A percentile compares a stretch with the other conserved stretches of the same genome.
Evolutionary conservation across 2,888 invertebrate species (phyloP).

Genomic region (Leucophenga montana): DNA sequence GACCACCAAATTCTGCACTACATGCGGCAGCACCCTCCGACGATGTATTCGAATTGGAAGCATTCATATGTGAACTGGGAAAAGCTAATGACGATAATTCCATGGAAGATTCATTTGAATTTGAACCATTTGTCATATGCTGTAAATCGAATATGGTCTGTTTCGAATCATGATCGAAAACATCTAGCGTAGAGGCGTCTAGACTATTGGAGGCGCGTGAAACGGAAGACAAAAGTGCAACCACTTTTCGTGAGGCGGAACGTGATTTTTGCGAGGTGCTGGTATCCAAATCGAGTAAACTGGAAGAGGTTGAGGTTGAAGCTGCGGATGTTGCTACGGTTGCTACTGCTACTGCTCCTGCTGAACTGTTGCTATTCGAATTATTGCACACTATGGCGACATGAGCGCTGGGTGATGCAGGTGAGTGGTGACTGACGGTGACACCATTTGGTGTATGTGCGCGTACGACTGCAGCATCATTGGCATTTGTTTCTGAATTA

Average conservation of each 20-base stretch:
- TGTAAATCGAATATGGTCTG: conserved; percentile 71
- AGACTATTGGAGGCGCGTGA: conserved; percentile 62
- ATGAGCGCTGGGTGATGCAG: conserved; percentile 2
- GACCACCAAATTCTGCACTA: conserved; percentile 61
- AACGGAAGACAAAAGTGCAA: conserved; percentile 65
- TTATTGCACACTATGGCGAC: background rate
- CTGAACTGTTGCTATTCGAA: background rate
- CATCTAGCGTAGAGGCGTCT: conserved; percentile 64
- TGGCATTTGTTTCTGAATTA: conserved; percentile 31
- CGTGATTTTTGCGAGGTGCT: conserved; percentile 68
- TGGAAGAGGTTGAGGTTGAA: conserved; percentile 44
- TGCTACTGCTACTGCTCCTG: conserved; percentile 6
- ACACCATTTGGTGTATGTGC: conserved; percentile 36
- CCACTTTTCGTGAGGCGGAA: conserved; percentile 66
- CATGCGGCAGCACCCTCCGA: conserved; percentile 69
- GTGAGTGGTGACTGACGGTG: conserved; percentile 1
- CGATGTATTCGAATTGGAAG: conserved; percentile 72
- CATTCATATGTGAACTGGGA: conserved; percentile 70
- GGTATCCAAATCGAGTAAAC: conserved; percentile 70
- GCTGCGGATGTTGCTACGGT: conserved; percentile 32
- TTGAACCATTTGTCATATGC: conserved; percentile 56
- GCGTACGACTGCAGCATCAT: background rate
- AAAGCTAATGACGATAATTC: conserved; percentile 66
- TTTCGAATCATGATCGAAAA: conserved; percentile 72
- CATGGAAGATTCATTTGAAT: conserved; percentile 58